A percentile compares a stretch with the other conserved stretches of the same genome.
phyloP scores from a whole-genome alignment of 2,113 vertebrate species.

The Cinclus mexicanus region DNA sequence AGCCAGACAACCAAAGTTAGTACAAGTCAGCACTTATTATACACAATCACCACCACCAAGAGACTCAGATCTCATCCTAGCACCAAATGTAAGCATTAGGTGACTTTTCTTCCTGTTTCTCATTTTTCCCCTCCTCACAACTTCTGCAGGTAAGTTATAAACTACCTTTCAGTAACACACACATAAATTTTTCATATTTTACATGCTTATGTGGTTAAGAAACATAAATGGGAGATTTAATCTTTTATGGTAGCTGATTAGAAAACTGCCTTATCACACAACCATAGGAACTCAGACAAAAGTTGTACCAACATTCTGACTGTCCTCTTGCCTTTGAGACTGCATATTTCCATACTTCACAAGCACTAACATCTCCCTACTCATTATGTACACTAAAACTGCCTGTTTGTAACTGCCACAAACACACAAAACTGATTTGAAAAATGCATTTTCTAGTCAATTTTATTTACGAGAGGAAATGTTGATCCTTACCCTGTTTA shows the following conservation, averaged over 20 bases:
- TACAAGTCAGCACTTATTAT: neutral
- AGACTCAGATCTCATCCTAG: neutral
- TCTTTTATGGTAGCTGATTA: neutral
- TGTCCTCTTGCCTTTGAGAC: neutral
- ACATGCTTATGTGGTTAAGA: neutral
- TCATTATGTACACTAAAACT: neutral
- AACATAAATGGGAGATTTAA: neutral
- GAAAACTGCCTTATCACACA: neutral
- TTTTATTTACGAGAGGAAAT: conserved; percentile 15
- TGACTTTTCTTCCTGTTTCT: neutral
- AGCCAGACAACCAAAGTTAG: neutral
- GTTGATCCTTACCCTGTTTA: neutral
- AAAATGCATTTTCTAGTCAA: neutral
- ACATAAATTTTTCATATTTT: neutral
- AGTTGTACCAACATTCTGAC: neutral
- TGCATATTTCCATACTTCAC: neutral
- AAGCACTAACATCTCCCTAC: neutral
- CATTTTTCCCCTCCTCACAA: neutral
- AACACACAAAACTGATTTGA: neutral
- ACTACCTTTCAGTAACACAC: neutral
- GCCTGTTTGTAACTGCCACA: neutral
- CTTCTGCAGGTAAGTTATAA: neutral
- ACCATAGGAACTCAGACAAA: neutral
- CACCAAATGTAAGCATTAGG: neutral
- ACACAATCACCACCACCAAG: neutral